A percentile compares a stretch with the other conserved stretches of the same genome.
Conservation (phyloP, 2,797 vertebrate genomes). For the Psittacula echo region DNA sequence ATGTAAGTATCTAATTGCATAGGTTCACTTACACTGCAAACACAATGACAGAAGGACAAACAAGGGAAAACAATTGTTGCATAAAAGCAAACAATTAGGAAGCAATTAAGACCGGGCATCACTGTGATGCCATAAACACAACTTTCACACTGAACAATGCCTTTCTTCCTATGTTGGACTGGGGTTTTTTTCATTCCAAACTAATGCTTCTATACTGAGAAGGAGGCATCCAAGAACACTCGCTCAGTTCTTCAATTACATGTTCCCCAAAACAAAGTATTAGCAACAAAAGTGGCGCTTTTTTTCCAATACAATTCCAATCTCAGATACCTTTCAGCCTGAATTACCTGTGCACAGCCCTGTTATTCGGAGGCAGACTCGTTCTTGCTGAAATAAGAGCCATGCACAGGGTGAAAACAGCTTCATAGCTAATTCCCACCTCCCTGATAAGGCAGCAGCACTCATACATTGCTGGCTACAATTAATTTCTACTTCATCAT, state of each 20-base stretch:
- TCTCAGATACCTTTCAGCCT: background rate
- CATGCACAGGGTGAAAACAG: background rate
- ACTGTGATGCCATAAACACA: background rate
- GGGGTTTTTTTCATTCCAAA: background rate
- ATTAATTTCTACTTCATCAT: background rate
- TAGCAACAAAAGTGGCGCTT: fast-evolving
- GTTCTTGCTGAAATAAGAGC: background rate
- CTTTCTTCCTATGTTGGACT: background rate
- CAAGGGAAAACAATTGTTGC: conserved; percentile 33
- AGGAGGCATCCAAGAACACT: background rate
- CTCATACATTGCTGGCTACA: background rate
- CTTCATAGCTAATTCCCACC: background rate
- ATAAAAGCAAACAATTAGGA: conserved; percentile 49
- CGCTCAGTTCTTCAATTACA: background rate
- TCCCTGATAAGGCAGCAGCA: background rate
- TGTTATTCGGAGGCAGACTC: background rate
- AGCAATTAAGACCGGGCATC: conserved; percentile 36
- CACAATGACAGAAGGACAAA: conserved; percentile 12
- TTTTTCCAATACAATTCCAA: background rate
- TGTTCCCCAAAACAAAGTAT: background rate
- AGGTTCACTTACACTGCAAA: background rate
- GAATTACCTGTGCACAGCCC: background rate
- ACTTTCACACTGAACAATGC: conserved; percentile 15
- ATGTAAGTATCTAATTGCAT: background rate
- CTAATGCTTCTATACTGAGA: background rate